Evolutionary conservation across 2,888 invertebrate genomes (phyloP), one percentile per base, ranked within the genome.

Genomic region (Ceramica pisi): DNA sequence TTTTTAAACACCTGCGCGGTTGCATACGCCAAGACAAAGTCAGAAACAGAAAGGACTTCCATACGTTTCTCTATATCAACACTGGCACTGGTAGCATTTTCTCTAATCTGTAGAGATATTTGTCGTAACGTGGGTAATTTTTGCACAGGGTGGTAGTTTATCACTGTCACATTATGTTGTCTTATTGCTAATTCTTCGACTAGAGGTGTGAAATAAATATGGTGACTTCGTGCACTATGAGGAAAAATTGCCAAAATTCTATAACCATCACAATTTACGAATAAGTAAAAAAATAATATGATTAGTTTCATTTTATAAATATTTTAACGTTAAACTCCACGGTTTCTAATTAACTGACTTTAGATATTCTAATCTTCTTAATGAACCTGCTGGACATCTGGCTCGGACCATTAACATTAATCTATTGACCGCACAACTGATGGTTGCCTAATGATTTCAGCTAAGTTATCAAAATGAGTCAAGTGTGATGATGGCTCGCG

Each of bases 71-170:
- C 59, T 26, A 78, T 62, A 51, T 78, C 55, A 46, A 78, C 74
- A 50, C 59, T 44, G 41, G 78, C 74, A 67, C 71, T 12, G 31
- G 46, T 76, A 19, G 62, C 61, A 21, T 75, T 76, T 41, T 62
- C 74, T 31, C 73, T 67, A 21, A 73, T 78, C 70, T 85, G 80
- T 0, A 86, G 74, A 19, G 91, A 86, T 63, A 94, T 85, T 66
- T 95, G 94, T 23, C 85, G 90, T 60, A 94, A 91, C 78, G 91
- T 94, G 23, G 89, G 83, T 16, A 90, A 88, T 64, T 90, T 90
- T 69, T 89, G 78, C 44, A 78, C 53, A 0, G 94, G 92, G 66
- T 92, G 93, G 38, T 91, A 85, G 65, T 94, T 90, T 10, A 93
- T 84, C 14, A 92, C 90, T 5, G 89, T 92, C 26, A 93, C 88